A percentile compares a stretch with the other conserved stretches of the same genome.
These are phyloP conservation scores for Tiliqua scincoides DNA, from an alignment of 2,113 vertebrate species.

Conservation along the genomic window DNA sequence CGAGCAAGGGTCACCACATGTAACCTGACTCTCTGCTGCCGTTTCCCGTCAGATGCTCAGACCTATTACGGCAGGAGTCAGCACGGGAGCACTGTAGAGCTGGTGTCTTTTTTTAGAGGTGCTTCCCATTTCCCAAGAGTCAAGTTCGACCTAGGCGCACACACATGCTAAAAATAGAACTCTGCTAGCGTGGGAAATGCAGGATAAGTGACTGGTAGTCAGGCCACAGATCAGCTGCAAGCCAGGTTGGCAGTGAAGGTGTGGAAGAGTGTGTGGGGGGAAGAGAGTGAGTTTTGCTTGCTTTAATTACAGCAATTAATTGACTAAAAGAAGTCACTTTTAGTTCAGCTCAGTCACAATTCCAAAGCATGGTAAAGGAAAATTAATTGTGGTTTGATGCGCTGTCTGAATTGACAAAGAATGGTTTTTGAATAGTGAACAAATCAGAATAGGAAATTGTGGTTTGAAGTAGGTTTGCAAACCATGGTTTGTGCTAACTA, in stretches of 20 bases:
- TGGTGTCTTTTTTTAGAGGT: constrained; percentile 43
- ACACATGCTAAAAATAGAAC: constrained; percentile 46
- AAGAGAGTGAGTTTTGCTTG: background rate
- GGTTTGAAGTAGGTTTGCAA: background rate
- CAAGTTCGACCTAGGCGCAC: background rate
- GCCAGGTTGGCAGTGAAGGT: too few relatives aligned
- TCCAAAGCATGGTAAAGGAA: background rate
- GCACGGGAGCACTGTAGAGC: background rate
- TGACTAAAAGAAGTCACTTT: background rate
- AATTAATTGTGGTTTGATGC: background rate
- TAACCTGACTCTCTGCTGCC: background rate
- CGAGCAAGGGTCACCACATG: background rate
- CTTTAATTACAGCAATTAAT: background rate
- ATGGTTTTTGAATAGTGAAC: background rate
- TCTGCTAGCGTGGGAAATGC: constrained; percentile 46
- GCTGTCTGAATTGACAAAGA: background rate
- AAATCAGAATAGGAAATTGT: background rate
- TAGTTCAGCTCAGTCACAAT: background rate
- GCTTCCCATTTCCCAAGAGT: constrained; percentile 40
- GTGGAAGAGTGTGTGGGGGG: background rate
- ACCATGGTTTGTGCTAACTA: background rate
- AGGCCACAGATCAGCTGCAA: background rate
- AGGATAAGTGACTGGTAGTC: background rate
- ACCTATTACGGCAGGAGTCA: background rate
- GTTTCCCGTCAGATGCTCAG: background rate